Base-by-base conservation (phyloP, 2,113 vertebrate genomes). In the Eleginops maclovinus region DNA sequence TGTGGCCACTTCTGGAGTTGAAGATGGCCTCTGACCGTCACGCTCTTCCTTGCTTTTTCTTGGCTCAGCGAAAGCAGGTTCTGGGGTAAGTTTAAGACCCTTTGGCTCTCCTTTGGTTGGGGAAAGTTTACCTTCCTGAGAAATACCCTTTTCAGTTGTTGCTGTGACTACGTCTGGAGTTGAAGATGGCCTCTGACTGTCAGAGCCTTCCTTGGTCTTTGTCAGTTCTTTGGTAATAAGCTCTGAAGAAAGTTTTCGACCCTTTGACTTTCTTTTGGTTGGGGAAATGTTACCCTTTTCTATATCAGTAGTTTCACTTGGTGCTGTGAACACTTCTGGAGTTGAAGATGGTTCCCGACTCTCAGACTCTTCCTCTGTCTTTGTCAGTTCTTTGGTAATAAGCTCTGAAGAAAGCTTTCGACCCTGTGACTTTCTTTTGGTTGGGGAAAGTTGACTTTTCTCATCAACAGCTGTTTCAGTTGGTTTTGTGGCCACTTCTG, bases 311-410 rank as follows among this genome's bases (percentile, higher is more conserved):
- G 17, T 24, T 0, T 17, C 0, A 8, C 49, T 9, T 61, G 36
- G 5, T 41, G 17, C 5, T 43, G 19, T 41, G 19, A 16, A 13
- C 7, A 13, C 0, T n/a, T 61, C 19, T 61, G 6, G n/a, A 44
- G 40, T 44, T 16, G n/a, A 43, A 19, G 43, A 6, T 26, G 8
- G 21, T n/a, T 24, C 15, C 31, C n/a, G 28, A 60, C 58, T 41
- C 0, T n/a, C 17, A 41, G 58, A 1, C 1, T 24, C 8, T 12
- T 59, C 31, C 2, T 2, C 15, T 0, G 9, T 46, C 13, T 31
- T 14, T 69, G 4, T 58, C 26, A 58, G 8, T 3, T 1, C 16
- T 17, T 7, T 58, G 26, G 55, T 1, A 10, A 17, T 9, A 50
- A 10, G 19, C 7, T n/a, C 9, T 40, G 19, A 10, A 4, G 56